Conservation (phyloP, 2,888 invertebrate genomes). For the Pristionchus maxplancki region DNA sequence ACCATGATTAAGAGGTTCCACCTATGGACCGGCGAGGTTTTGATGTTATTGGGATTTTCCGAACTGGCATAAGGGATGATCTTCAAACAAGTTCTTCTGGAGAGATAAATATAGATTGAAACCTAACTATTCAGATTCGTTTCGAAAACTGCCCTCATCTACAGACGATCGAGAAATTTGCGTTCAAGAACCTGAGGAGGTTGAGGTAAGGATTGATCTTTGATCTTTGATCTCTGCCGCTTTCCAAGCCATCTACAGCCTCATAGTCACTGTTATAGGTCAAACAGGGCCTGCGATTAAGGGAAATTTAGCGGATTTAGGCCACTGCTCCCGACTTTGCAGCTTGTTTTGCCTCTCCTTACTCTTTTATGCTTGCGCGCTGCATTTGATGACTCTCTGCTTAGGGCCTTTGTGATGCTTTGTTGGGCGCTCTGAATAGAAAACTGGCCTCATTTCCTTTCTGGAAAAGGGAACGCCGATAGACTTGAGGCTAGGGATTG, state of each 20-base stretch:
- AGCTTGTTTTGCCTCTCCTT: not conserved
- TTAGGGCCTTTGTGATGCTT: conserved; percentile 7
- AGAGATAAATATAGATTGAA: not conserved
- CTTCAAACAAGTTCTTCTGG: not conserved
- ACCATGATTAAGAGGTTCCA: no score
- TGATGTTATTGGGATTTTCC: no score
- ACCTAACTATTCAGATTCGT: conserved; percentile 33
- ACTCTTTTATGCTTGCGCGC: conserved; percentile 10
- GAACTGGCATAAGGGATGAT: no score
- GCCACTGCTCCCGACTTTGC: not conserved
- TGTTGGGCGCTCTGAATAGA: not conserved
- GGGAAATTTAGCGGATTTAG: no score
- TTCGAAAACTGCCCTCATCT: conserved; percentile 38
- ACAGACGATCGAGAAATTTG: conserved; percentile 52
- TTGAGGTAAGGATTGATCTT: not conserved
- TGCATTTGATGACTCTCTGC: conserved; percentile 28
- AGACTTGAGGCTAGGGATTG: not conserved
- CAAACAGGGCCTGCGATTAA: no score
- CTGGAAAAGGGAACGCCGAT: not conserved
- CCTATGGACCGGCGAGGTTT: no score
- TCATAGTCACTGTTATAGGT: no score
- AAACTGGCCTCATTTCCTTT: not conserved
- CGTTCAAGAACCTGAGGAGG: conserved; percentile 45
- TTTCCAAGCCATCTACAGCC: no score
- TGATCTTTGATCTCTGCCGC: not conserved